Base-by-base conservation (phyloP, 92 coral and sea anemone genomes). In the Phymanthus crucifer region DNA sequence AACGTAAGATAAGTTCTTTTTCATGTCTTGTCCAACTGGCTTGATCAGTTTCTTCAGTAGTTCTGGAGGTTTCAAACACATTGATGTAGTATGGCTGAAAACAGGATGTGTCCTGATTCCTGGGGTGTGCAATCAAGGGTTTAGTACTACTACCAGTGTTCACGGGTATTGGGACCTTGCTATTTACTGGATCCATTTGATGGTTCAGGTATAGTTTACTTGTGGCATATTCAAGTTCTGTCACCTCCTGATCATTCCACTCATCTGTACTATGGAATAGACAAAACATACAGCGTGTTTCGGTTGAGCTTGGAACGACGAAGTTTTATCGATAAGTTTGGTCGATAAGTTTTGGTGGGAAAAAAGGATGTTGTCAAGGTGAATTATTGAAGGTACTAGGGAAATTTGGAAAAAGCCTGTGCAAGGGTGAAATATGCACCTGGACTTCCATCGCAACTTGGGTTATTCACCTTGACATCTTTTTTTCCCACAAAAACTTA, bases 41-140 rank as follows among this genome's bases (percentile, higher is more conserved):
- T 61, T 40, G 11, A 12, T 75, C 45, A 67, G 58, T 54, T 38
- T 45, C 64, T 27, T 23, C 37, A 2, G 70, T 67, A 8, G 4
- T 67, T 19, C 68, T 31, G 0, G 82, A 57, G 38, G 80, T 88
- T 78, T 93, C 97, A 52, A 90, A 80, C 1, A 93, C 98, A 57
- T 81, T 93, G 65, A 95, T 72, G 73, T 90, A 93, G 57, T 84
- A 78, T 9, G 98, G 93, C 24, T 71, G 52, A 48, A 94, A 90
- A 52, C 48, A 67, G 6, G 87, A 85, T 23, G 48, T 6, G 35
- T 64, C 27, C 47, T 32, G 71, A 10, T 19, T 38, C 61, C 24
- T 29, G 8, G 58, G 3, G 34, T 6, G 21, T 57, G 85, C 6
- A 23, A 6, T 10, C 19, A 72, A 35, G 12, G 56, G 27, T 14